Evolutionary conservation across 2,113 vertebrate genomes (phyloP).

Genomic region (Mesocricetus auratus): DNA sequence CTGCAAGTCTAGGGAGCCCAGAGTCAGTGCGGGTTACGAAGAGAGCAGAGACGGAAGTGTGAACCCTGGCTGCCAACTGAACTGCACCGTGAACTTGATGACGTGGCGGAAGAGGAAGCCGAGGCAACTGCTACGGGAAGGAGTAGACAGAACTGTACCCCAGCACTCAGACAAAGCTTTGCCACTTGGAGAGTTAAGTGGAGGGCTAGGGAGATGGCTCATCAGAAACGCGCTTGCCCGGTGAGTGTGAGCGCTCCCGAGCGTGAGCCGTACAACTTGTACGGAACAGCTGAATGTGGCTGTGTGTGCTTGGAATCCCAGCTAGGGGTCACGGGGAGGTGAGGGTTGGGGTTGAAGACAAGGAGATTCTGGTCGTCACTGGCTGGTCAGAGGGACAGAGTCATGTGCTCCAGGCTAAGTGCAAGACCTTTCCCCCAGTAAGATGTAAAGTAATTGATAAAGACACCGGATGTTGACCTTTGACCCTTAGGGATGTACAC

Average conservation of each 20-base stretch:
- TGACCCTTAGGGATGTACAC: background rate
- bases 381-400: no score
- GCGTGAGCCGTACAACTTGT: no score
- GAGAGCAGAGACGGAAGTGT: background rate
- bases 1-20: background rate
- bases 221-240: background rate
- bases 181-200: background rate
- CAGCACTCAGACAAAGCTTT: background rate
- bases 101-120: background rate
- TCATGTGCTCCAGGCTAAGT: background rate
- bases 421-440: background rate
- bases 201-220: no score
- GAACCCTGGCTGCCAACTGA: background rate
- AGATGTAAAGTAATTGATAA: background rate
- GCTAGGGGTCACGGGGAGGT: no score
- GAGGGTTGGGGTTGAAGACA: background rate
- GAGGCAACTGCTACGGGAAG: background rate
- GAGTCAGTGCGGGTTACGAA: background rate
- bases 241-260: no score
- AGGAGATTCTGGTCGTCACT: background rate
- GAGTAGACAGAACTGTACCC: no score
- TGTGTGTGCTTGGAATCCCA: background rate
- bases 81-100: background rate
- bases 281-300: background rate
- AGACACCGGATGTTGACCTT: background rate